phyloP scores from a whole-genome alignment of 2,888 invertebrate genomes.

The Lasioglossum villosulum region DNA sequence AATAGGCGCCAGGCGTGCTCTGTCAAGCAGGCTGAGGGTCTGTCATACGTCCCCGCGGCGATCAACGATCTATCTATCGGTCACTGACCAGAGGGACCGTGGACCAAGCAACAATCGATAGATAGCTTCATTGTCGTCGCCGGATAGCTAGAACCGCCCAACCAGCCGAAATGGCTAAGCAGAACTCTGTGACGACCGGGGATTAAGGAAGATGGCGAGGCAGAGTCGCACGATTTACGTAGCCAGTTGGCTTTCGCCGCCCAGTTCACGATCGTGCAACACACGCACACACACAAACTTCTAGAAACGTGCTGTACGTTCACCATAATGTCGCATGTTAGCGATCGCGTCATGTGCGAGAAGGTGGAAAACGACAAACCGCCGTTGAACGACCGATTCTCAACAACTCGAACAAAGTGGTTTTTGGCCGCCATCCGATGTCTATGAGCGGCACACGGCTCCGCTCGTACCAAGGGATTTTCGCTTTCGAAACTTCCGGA shows the following conservation, averaged over 20 bases:
- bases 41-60: constrained; percentile 19
- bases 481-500: background rate
- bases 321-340: background rate
- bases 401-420: background rate
- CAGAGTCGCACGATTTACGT: constrained; percentile 57
- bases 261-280: constrained; percentile 45
- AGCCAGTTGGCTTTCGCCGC: constrained; percentile 74
- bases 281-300: background rate
- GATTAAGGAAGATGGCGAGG: constrained; percentile 40
- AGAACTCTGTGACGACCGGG: constrained; percentile 16
- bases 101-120: constrained; percentile 12
- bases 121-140: constrained; percentile 39
- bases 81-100: background rate
- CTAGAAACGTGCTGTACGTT: background rate
- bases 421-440: background rate
- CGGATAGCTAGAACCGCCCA: constrained; percentile 14
- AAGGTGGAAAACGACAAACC: constrained; percentile 8
- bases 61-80: constrained; percentile 40
- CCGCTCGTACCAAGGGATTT: background rate
- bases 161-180: background rate
- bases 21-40: constrained; percentile 10
- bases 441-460: background rate
- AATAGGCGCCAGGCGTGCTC: constrained; percentile 26
- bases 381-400: constrained; percentile 9
- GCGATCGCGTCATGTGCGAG: constrained; percentile 21